Evolutionary conservation across 2,888 invertebrate species (phyloP), one percentile per base, ranked within the genome.

Genomic region (Cephus runcator): DNA sequence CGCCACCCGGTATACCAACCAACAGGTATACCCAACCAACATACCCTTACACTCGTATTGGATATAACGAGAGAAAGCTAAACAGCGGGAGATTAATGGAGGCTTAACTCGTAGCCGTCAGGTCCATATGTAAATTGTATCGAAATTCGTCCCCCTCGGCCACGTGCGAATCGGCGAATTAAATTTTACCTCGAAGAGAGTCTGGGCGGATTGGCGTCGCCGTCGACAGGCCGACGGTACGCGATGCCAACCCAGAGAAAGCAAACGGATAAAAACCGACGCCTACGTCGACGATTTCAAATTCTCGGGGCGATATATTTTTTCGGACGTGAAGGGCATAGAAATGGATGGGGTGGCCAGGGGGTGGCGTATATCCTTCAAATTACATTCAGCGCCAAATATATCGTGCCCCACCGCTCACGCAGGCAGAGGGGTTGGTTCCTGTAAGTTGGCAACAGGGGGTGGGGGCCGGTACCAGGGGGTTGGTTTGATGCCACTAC

Each of bases 301-400:
- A 71, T 71, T 71, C 71, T 71, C 34, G 9, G 56, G 6, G 33
- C 33, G 71, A 71, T 71, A 71, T 71, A 31, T 71, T 71, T 71
- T 71, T 71, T 71, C 71, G 71, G 71, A 71, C 71, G 71, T 71
- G 71, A 71, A 71, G 71, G 71, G 71, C 71, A 34, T 71, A 34
- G 31, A 23, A 71, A 71, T 71, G 9, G 71, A 71, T 71, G 23
- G 34, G 71, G 71, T 9, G 31, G 71, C 12, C 0, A 68, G 76
- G 77, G 73, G 76, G 69, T 3, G 11, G 73, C 74, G 75, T 73
- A 77, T 73, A 75, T 77, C 75, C 74, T 73, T 76, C 78, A 80
- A 85, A 86, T 85, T 85, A 83, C 78, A 84, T 84, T 84, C 81
- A 84, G 81, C 81, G 86, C 83, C 83, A 81, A 84, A 84, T 82